Percentiles rank a stretch among this genome's conserved stretches.
Evolutionary conservation across 2,113 vertebrate species (phyloP).

Genomic region (Nycticebus coucang): DNA sequence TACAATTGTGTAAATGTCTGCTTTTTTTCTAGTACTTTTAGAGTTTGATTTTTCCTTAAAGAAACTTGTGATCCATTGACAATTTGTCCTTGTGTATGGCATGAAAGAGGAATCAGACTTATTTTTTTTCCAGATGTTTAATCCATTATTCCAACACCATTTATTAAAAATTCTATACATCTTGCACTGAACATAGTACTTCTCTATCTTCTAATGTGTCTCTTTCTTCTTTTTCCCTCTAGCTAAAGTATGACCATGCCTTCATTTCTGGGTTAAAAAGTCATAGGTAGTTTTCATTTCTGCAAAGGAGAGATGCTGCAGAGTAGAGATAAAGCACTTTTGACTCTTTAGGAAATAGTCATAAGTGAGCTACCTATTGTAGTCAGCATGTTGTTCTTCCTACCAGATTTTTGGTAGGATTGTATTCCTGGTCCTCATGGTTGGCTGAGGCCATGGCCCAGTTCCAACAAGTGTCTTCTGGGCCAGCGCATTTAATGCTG

Average conservation of each 20-base stretch:
- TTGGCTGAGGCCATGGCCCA: not conserved
- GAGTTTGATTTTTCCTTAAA: constrained; percentile 52
- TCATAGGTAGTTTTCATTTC: not conserved
- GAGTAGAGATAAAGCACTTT: not conserved
- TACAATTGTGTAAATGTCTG: not conserved
- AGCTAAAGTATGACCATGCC: not conserved
- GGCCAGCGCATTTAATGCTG: not conserved
- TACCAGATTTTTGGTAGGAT: not conserved
- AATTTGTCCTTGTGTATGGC: not conserved
- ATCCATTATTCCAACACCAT: not conserved
- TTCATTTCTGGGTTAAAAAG: constrained; percentile 33
- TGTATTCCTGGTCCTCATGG: not conserved
- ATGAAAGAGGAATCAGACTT: not conserved
- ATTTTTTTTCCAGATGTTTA: not conserved
- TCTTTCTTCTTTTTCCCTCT: not conserved
- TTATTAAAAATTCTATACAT: not conserved
- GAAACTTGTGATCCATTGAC: not conserved
- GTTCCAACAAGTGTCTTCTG: not conserved
- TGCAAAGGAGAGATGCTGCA: not conserved
- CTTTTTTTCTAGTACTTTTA: constrained; percentile 5
- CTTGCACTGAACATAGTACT: not conserved
- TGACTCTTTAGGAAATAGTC: not conserved
- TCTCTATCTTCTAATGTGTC: not conserved
- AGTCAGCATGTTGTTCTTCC: not conserved
- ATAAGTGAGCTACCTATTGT: not conserved